Base-by-base conservation (phyloP, 2,888 invertebrate genomes). In the Mellilla xanthometata region DNA sequence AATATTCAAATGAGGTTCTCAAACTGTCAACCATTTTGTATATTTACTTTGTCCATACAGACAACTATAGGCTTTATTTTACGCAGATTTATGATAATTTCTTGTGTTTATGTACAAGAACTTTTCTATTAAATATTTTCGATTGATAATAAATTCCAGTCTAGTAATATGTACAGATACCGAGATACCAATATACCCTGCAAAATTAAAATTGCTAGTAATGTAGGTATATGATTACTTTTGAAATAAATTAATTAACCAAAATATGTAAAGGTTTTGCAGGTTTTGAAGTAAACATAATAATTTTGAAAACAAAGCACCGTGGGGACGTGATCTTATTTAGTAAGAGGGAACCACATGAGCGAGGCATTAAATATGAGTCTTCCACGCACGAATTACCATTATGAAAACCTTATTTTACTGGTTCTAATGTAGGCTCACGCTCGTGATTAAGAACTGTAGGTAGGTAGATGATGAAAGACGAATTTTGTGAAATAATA, bases 401-500 rank as follows among this genome's bases (percentile, higher is more conserved):
- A 35, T 50, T 3, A 31, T 30, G 27, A 39, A 27, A 50, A 22
- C 44, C 33, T 34, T 28, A 33, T 29, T 33, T 28, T n/a, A n/a
- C n/a, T n/a, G n/a, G n/a, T n/a, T n/a, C n/a, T n/a, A n/a, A n/a
- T 10, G 30, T 19, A 15, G 32, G 32, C 27, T 19, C 28, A 47
- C 12, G 32, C 12, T 34, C 28, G 31, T 42, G 22, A 31, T n/a
- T n/a, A n/a, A n/a, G n/a, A n/a, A n/a, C n/a, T n/a, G n/a, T n/a
- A n/a, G 41, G 40, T 30, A 40, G 19, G 19, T 19, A 30, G 19
- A 44, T 31, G 49, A 53, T 32, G 38, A 49, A 49, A 32, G 39
- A 24, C 33, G 27, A 32, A 41, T 44, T 43, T 39, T 34, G 42
- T 11, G 12, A 39, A 45, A 41, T 51, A 51, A 49, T 45, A 48